A percentile compares a stretch with the other conserved stretches of the same genome.
Evolutionary conservation across 2,113 vertebrate genomes (phyloP).

Genomic region (Ginglymostoma cirratum): DNA sequence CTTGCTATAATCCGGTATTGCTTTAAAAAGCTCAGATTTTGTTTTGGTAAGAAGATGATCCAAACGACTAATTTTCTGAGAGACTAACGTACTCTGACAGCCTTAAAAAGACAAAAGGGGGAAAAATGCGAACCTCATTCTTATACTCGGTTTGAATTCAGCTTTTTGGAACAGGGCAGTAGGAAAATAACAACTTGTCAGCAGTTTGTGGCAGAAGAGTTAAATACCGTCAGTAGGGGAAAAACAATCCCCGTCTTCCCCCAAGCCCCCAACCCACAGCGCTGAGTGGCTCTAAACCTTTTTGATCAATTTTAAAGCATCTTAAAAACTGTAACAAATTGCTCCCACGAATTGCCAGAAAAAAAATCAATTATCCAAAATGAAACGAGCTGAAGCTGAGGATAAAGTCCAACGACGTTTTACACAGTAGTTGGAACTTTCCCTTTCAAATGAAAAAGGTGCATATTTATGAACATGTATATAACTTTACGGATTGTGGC

Average conservation of each 20-base stretch:
- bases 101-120: slow-evolving; percentile 65
- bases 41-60: slow-evolving; percentile 81
- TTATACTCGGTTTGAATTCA: slow-evolving; percentile 47
- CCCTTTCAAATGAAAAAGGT: slow-evolving; percentile 2
- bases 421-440: slow-evolving; percentile 30
- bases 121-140: slow-evolving; percentile 65
- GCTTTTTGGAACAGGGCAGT: slow-evolving; percentile 52
- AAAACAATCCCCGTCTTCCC: slow-evolving; percentile 44
- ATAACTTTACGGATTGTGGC: neutral
- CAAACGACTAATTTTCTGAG: slow-evolving; percentile 90
- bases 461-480: no score
- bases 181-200: slow-evolving; percentile 54
- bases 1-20: slow-evolving; percentile 84
- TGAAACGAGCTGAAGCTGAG: slow-evolving; percentile 51
- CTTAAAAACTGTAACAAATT: slow-evolving; percentile 55
- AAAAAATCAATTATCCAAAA: slow-evolving; percentile 57
- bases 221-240: slow-evolving; percentile 54
- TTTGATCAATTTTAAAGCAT: slow-evolving; percentile 58
- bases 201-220: slow-evolving; percentile 42
- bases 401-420: slow-evolving; percentile 7
- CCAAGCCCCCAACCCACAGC: slow-evolving; percentile 48
- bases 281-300: slow-evolving; percentile 50
- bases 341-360: slow-evolving; percentile 54
- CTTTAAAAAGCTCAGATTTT: slow-evolving; percentile 76
- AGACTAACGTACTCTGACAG: slow-evolving; percentile 93